Evolutionary conservation across 2,888 invertebrate genomes (phyloP), one percentile per base, ranked within the genome.

Genomic region (Oxystoma pomonae): DNA sequence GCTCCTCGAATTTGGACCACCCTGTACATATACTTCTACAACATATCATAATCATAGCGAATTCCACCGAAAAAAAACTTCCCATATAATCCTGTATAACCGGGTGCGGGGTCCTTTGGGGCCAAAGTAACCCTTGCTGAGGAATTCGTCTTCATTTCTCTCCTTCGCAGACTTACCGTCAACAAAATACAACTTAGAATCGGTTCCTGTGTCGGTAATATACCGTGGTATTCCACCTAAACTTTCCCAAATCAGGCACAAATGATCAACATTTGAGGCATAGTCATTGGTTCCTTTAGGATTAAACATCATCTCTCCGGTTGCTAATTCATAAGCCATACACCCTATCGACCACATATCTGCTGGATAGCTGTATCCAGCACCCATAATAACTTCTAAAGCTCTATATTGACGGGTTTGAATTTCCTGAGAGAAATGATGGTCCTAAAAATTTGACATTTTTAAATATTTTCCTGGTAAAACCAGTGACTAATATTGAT

Each of bases 311-410:
- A 91, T 93, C 78, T 94, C 93, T 1, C 92, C 93, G n/a, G 92
- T 92, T 9, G 91, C 91, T 73, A 94, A 77, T 78, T 94, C 93
- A 80, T 93, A 94, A 58, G 92, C 90, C 84, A 93, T 85, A 78
- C 92, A 93, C 16, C 92, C 93, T 12, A 90, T 88, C 70, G 91
- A 91, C 93, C 93, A 93, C 65, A 93, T 90, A 79, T 93, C 93
- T 57, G 92, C 92, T 57, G 91, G 87, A 65, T 88, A 84, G 67
- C 88, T 90, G 76, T 93, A 93, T 1, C 88, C 89, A 57, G 90
- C 87, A 55, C 91, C 92, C 56, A 91, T 80, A 52, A 91, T 81
- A 21, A 93, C 92, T 81, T 93, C 93, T 63, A 91, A 81, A 67
- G 90, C 88, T 68, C 92, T 83, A 77, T 93, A 94, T 80, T 93